Evolutionary conservation across 2,797 vertebrate species (phyloP), one percentile per base, ranked within the genome.

Genomic region (Sphenopsis melanotis): DNA sequence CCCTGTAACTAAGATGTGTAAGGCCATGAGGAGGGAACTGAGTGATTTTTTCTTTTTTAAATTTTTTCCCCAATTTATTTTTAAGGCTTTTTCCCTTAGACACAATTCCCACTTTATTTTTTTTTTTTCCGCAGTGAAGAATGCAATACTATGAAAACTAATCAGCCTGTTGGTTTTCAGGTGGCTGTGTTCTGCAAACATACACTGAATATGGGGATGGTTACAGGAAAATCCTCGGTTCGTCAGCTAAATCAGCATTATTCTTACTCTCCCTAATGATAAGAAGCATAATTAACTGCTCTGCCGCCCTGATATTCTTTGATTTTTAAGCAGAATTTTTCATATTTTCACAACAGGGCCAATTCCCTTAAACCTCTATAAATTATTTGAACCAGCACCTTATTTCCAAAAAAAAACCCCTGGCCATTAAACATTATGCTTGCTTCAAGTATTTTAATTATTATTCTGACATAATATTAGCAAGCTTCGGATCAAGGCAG

Each of bases 201-300:
- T 55, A 64, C 32, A 80, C 41, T 82, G 42, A 87, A 83, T 74
- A 72, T 23, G 32, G 39, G 49, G 52, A 91, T 57, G 61, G 64
- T 69, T 91, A 82, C 42, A 87, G 55, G 49, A 84, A 95, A 94
- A 90, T 79, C 53, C 42, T 64, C 61, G 36, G 6, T 94, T 95
- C 89, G 55, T 95, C 80, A 96, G 8, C 61, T 60, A 97, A 92
- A 95, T 83, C 60, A 79, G n/a, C 90, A 89, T 91, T 89, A 81
- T 53, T 95, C 47, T 75, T 34, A n/a, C 39, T 70, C 41, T 89
- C 64, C 57, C 37, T 65, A 61, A 95, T 93, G 37, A 66, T 89
- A 95, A 91, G 79, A 88, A 83, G 32, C 13, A 69, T 89, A 94
- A 97, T 92, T 95, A 97, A 94, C 63, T 95, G 57, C 41, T 75